These are phyloP conservation scores for Indicator indicator DNA, from an alignment of 2,113 vertebrate species.

Conservation along the genomic window DNA sequence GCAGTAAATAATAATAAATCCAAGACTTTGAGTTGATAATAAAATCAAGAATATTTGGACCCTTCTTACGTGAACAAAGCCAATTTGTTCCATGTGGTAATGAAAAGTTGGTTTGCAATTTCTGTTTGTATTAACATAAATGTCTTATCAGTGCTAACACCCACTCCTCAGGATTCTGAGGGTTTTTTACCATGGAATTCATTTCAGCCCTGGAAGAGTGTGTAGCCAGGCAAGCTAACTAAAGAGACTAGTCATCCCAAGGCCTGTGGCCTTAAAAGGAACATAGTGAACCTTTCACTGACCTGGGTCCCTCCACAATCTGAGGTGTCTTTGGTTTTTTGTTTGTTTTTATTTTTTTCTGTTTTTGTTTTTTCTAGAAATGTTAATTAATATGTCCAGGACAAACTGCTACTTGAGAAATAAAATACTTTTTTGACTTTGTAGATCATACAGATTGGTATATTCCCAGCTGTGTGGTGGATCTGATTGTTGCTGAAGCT, in stretches of 20 bases:
- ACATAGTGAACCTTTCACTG: not conserved
- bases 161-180: not conserved
- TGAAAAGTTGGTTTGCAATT: not conserved
- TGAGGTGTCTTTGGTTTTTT: not conserved
- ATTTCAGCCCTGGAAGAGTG: not conserved
- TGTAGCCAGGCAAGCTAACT: not conserved
- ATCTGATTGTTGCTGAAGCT: not conserved
- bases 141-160: not conserved
- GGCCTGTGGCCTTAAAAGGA: not conserved
- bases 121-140: not conserved
- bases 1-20: not conserved
- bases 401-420: not conserved
- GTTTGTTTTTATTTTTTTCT: not conserved
- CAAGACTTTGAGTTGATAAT: not conserved
- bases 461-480: not conserved
- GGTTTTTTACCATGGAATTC: not conserved
- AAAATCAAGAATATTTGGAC: not conserved
- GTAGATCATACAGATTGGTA: not conserved
- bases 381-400: not conserved
- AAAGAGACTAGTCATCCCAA: not conserved
- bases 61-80: not conserved
- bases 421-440: not conserved
- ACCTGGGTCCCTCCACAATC: not conserved
- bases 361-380: not conserved
- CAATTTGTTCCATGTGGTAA: not conserved